Base-by-base conservation (phyloP, 1,140 invertebrate genomes). In the Bombyx mori region DNA sequence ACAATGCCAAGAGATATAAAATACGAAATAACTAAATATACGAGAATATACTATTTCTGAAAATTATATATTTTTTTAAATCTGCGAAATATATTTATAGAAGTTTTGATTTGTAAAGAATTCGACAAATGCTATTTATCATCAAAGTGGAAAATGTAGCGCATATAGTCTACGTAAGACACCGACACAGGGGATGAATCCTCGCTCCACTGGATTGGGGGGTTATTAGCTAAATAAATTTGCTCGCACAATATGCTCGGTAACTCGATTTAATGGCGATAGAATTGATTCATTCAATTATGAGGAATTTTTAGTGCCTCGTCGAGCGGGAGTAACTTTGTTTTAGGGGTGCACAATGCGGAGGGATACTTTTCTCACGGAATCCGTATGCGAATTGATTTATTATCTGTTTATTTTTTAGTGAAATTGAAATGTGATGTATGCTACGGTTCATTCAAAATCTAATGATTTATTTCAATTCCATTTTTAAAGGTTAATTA, bases 251-350 rank as follows among this genome's bases (percentile, higher is more conserved):
- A 87, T 87, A 87, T 87, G 84, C 81, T 84, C 73, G 72, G 79
- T 87, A 86, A 87, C 79, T 87, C 81, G 81, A 87, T 87, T 87
- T 87, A 87, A 87, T 87, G 79, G 82, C 79, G 75, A 84, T 84
- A 80, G 84, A 85, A 87, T 86, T 83, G 84, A 87, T 86, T 87
- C 82, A 87, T 87, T 87, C 82, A 87, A 87, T 87, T 87, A 87
- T 71, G 79, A 83, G 82, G 84, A 85, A 87, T 87, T 87, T 87
- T 87, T 87, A 87, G 81, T 84, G 78, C 79, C 79, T 80, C 69
- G 70, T 63, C 59, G 77, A 70, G 74, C 71, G 73, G 69, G 73
- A 72, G 70, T 69, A 73, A 78, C 73, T 78, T 79, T 78, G 73
- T 78, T 80, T 75, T 80, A 68, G 68, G 73, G 76, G 72, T 58